Evolutionary conservation across 2,113 vertebrate species (phyloP).

Genomic region (Clarias batrachus): DNA sequence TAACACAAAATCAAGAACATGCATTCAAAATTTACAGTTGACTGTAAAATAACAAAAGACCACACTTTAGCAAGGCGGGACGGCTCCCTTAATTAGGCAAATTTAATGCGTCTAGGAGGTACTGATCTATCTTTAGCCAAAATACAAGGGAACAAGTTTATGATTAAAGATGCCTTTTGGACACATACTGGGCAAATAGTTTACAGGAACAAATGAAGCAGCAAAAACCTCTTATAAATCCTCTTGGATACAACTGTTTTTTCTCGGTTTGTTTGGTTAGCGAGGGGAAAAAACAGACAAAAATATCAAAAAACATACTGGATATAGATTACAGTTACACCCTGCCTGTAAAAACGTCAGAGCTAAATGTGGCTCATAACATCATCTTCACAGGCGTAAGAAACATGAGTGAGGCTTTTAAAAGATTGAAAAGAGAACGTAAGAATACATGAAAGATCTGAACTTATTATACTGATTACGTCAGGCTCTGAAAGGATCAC

Average conservation of each 20-base stretch:
- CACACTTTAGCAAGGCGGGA: not conserved
- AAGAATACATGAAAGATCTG: not conserved
- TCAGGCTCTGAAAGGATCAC: not conserved
- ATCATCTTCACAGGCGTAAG: not conserved
- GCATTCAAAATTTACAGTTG: not conserved
- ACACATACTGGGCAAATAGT: not conserved
- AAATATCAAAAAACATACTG: not conserved
- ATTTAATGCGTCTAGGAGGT: not conserved
- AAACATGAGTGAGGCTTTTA: not conserved
- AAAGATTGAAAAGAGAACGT: not conserved
- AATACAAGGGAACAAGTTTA: not conserved
- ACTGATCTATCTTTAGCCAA: not conserved
- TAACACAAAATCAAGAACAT: not conserved
- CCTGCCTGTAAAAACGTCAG: not conserved
- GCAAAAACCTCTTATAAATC: not conserved
- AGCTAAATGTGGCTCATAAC: not conserved
- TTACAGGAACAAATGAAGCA: not conserved
- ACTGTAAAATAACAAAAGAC: constrained; percentile 1
- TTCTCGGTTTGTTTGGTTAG: not conserved
- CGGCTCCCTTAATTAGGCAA: not conserved
- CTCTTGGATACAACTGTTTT: not conserved
- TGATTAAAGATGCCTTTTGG: not conserved
- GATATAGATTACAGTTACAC: not conserved
- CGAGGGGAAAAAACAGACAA: not conserved
- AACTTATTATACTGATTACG: not conserved